A percentile compares a stretch with the other conserved stretches of the same genome.
phyloP scores from a whole-genome alignment of 2,888 invertebrate species.

The Strigamia transsilvanica region DNA sequence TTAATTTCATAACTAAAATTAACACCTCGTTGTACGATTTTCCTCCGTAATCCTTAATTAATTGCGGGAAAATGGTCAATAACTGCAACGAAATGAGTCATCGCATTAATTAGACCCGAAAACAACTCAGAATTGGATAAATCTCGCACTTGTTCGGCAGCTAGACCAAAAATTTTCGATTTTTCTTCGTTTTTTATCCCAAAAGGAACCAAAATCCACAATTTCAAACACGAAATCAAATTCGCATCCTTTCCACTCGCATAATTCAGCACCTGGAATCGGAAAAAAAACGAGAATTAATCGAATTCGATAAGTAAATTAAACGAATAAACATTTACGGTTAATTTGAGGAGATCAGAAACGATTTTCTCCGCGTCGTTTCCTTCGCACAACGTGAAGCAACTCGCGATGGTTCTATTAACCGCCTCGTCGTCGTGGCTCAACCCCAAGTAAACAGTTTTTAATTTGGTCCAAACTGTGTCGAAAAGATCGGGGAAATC shows the following conservation, averaged over 20 bases:
- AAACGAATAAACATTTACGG: neutral
- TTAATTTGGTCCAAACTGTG: no score
- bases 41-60: neutral
- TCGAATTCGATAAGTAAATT: neutral
- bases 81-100: neutral
- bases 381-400: no score
- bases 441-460: no score
- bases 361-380: neutral
- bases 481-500: no score
- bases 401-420: no score
- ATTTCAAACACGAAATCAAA: neutral
- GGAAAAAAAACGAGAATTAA: neutral
- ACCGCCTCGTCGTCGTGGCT: no score
- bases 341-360: neutral
- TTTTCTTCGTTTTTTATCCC: neutral
- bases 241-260: neutral
- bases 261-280: neutral
- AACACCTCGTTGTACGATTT: neutral
- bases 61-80: neutral
- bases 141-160: neutral
- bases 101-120: neutral
- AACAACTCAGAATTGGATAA: neutral
- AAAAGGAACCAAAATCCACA: neutral
- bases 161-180: neutral
- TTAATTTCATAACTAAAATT: neutral